Evolutionary conservation across 92 coral and sea anemone species (phyloP).

Genomic region (Palythoa heliodiscus): DNA sequence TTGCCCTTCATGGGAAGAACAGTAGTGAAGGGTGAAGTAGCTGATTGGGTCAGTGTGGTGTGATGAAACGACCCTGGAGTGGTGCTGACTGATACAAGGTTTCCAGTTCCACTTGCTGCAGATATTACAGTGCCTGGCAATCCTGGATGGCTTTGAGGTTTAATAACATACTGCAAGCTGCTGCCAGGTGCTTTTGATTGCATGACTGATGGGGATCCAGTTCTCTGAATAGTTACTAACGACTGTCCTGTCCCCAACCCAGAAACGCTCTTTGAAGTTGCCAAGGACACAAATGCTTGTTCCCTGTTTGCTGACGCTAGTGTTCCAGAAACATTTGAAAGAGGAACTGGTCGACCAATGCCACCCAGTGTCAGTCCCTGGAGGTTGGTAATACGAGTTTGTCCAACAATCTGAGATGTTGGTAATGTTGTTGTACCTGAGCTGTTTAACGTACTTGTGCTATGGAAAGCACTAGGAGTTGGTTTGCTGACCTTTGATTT

Average conservation of each 20-base stretch:
- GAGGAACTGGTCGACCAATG: conserved; percentile 60
- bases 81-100: conserved; percentile 27
- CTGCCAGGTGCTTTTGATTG: conserved; percentile 54
- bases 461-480: conserved; percentile 47
- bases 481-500: conserved; percentile 59
- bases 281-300: conserved; percentile 79
- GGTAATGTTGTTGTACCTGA: conserved; percentile 48
- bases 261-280: conserved; percentile 61
- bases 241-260: conserved; percentile 68
- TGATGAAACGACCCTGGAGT: conserved; percentile 62
- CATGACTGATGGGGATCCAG: conserved; percentile 74
- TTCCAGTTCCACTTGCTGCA: conserved; percentile 50
- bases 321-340: conserved; percentile 54
- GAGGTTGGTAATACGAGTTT: conserved; percentile 30
- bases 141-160: conserved; percentile 83
- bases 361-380: conserved; percentile 51
- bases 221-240: conserved; percentile 71
- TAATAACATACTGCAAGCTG: conserved; percentile 80
- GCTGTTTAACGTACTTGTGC: conserved; percentile 46
- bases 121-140: conserved; percentile 51
- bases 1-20: conserved; percentile 71
- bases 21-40: conserved; percentile 81
- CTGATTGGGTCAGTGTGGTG: conserved; percentile 75
- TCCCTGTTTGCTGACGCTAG: conserved; percentile 61
- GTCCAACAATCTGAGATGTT: conserved; percentile 34